Conservation (phyloP, 2,113 vertebrate species). For the Alethe diademata region DNA sequence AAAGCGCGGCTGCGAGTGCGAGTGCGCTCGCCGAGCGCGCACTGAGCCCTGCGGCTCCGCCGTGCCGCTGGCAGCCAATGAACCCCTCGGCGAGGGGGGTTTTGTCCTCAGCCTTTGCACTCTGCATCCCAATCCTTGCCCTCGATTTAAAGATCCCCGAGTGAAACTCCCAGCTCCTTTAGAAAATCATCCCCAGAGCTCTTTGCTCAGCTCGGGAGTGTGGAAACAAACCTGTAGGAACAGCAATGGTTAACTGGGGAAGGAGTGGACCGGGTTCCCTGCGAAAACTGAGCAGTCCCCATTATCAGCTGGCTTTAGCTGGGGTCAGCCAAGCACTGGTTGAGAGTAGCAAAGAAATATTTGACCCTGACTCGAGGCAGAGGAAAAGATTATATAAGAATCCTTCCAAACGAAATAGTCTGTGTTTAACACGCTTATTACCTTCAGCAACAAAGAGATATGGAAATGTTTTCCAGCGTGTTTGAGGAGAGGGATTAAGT, state of each 20-base stretch:
- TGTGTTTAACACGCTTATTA: neutral
- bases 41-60: neutral
- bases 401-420: neutral
- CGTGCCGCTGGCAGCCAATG: neutral
- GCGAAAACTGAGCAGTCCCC: neutral
- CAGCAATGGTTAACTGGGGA: neutral
- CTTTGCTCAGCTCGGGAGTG: neutral
- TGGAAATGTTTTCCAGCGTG: neutral
- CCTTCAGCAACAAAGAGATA: neutral
- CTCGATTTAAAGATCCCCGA: neutral
- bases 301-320: neutral
- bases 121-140: neutral
- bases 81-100: neutral
- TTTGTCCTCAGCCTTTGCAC: neutral
- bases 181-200: neutral
- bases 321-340: neutral
- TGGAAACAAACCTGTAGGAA: neutral
- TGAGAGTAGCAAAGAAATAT: conserved; percentile 16
- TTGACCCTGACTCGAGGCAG: conserved; percentile 12
- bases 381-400: conserved; percentile 20
- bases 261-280: neutral
- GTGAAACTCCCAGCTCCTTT: neutral
- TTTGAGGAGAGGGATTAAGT: neutral
- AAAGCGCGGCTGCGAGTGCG: neutral
- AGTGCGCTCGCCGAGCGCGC: neutral